phyloP scores from a whole-genome alignment of 2,113 vertebrate species.

The Notothenia coriiceps region DNA sequence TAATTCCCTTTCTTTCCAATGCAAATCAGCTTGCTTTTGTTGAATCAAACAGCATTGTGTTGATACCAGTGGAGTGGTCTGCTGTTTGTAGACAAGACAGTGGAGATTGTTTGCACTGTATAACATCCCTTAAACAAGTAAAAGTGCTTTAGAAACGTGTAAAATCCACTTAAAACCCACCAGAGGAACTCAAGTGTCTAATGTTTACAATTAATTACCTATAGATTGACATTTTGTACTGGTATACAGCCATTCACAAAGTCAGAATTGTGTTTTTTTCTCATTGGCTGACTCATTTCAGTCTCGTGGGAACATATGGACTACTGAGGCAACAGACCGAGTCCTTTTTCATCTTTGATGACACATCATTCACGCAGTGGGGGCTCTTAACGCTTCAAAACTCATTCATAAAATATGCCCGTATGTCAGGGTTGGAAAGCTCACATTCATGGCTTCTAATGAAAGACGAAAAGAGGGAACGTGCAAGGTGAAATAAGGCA shows the following conservation, averaged over 20 bases:
- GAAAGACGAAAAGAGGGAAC: constrained; percentile 21
- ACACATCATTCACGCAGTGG: constrained; percentile 19
- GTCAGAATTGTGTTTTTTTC: not conserved
- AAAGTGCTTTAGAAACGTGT: not conserved
- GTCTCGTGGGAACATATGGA: constrained; percentile 3
- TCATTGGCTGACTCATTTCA: constrained; percentile 24
- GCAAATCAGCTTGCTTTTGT: constrained; percentile 30
- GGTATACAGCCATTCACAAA: not conserved
- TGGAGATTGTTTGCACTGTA: not conserved
- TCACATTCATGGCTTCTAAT: constrained; percentile 20
- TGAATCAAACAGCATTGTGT: constrained; percentile 21
- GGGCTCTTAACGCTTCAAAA: not conserved
- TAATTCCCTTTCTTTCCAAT: constrained; percentile 8
- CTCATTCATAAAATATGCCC: constrained; percentile 9
- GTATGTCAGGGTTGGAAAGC: constrained; percentile 14
- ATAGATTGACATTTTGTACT: not conserved
- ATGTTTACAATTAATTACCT: not conserved
- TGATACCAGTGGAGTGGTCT: constrained; percentile 1
- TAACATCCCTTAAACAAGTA: not conserved
- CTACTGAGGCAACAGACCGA: constrained; percentile 1
- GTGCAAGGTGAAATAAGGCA: constrained; percentile 54
- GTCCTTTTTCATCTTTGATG: constrained; percentile 33
- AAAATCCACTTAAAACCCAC: not conserved
- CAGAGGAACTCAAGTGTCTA: not conserved
- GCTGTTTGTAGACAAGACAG: constrained; percentile 17